phyloP scores from a whole-genome alignment of 1,140 invertebrate species.

The Phocides pigmalion region DNA sequence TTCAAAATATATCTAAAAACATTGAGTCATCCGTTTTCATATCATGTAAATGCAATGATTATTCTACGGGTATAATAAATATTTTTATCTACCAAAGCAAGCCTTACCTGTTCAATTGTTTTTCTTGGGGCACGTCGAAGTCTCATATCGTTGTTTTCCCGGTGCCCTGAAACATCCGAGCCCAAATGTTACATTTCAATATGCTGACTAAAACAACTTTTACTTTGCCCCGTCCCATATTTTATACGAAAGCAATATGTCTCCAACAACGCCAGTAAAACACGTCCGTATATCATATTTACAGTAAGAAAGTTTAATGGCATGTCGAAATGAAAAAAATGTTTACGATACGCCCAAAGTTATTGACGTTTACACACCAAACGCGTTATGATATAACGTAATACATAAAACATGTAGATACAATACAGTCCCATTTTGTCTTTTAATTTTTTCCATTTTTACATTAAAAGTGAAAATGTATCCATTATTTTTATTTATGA shows the following conservation, averaged over 20 bases:
- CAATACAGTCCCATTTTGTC: too few relatives aligned
- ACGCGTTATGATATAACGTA: not conserved
- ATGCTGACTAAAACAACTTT: conserved; percentile 71
- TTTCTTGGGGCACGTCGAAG: conserved; percentile 38
- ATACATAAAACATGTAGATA: not conserved
- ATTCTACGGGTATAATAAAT: conserved; percentile 14
- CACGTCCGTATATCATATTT: conserved; percentile 42
- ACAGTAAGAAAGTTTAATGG: conserved; percentile 38
- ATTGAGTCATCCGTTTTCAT: not conserved
- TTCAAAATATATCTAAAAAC: too few relatives aligned
- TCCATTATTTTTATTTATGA: too few relatives aligned
- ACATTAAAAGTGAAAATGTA: too few relatives aligned
- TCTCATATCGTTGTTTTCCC: conserved; percentile 59
- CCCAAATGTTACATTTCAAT: conserved; percentile 78
- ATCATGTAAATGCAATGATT: conserved; percentile 18
- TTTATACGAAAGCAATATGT: conserved; percentile 64
- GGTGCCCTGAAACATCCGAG: conserved; percentile 60
- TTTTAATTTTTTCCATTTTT: too few relatives aligned
- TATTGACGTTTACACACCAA: conserved; percentile 1
- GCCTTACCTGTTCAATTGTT: conserved; percentile 46
- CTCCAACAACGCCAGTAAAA: conserved; percentile 37
- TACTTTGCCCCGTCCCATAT: conserved; percentile 55
- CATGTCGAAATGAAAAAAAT: conserved; percentile 39
- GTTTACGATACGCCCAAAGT: conserved; percentile 23
- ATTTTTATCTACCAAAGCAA: conserved; percentile 24